Conservation (phyloP, 1,140 invertebrate genomes). For the Chrysopa pallens region DNA sequence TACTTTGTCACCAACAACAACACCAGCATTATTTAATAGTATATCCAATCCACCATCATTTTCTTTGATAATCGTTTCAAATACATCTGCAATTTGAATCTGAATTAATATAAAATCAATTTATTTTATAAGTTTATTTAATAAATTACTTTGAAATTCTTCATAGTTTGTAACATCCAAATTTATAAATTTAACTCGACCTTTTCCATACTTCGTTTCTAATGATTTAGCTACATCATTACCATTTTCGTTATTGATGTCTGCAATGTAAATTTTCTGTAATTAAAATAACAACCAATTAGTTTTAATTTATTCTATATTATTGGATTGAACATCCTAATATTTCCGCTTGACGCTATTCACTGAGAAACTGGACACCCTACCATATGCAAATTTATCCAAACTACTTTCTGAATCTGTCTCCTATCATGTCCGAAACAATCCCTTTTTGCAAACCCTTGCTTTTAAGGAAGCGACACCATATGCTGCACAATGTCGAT, state of each 20-base stretch:
- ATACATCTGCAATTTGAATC: slow-evolving; percentile 3
- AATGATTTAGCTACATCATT: slow-evolving; percentile 5
- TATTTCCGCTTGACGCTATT: too few species aligned
- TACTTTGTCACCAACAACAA: slow-evolving; percentile 8
- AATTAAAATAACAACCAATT: too few species aligned
- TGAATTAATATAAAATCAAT: background rate
- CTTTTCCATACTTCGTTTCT: slow-evolving; percentile 9
- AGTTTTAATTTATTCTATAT: too few species aligned
- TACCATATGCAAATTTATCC: too few species aligned
- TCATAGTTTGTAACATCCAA: slow-evolving; percentile 10
- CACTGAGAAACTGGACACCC: too few species aligned
- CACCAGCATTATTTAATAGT: slow-evolving; percentile 13
- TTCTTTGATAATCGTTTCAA: slow-evolving; percentile 8
- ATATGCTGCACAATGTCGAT: too few species aligned
- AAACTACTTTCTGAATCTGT: too few species aligned
- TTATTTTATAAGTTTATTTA: background rate
- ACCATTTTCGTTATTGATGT: slow-evolving; percentile 1
- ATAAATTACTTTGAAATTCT: slow-evolving; percentile 8
- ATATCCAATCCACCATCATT: slow-evolving; percentile 16
- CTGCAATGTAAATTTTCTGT: background rate
- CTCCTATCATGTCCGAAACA: too few species aligned
- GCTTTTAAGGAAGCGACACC: too few species aligned
- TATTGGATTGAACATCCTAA: too few species aligned
- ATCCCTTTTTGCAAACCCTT: too few species aligned
- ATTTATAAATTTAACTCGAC: slow-evolving; percentile 8